phyloP scores from a whole-genome alignment of 2,888 invertebrate species.

The Galeruca laticollis region DNA sequence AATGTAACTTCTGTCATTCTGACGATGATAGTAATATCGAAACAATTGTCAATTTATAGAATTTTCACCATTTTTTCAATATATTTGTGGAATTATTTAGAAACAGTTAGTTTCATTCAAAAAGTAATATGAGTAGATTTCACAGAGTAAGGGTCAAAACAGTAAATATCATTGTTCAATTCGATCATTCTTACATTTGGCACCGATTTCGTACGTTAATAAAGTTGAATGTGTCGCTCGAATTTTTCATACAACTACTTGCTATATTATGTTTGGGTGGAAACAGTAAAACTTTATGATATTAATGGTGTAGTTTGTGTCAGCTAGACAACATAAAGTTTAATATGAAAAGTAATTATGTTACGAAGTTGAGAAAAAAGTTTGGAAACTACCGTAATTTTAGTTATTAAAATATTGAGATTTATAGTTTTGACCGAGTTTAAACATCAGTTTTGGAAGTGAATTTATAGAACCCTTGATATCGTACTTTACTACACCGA shows the following conservation, averaged over 20 bases:
- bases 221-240: slow-evolving; percentile 12
- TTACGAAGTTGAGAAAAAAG: slow-evolving; percentile 10
- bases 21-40: too few relatives aligned
- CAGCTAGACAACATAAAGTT: slow-evolving; percentile 12
- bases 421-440: neutral
- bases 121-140: too few relatives aligned
- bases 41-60: too few relatives aligned
- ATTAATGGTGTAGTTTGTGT: slow-evolving; percentile 18
- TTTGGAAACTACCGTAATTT: slow-evolving; percentile 6
- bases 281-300: slow-evolving; percentile 20
- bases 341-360: slow-evolving; percentile 17
- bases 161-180: slow-evolving; percentile 7
- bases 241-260: slow-evolving; percentile 8
- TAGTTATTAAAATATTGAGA: neutral
- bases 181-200: slow-evolving; percentile 27
- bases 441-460: neutral
- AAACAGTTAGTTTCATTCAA: too few relatives aligned
- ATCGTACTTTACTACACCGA: neutral
- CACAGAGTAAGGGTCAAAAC: too few relatives aligned
- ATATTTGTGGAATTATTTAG: too few relatives aligned
- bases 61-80: too few relatives aligned
- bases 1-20: too few relatives aligned
- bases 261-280: slow-evolving; percentile 7
- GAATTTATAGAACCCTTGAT: neutral
- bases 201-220: slow-evolving; percentile 25